phyloP scores from a whole-genome alignment of 1,140 invertebrate species.

The Macrotrachela quadricornifera region DNA sequence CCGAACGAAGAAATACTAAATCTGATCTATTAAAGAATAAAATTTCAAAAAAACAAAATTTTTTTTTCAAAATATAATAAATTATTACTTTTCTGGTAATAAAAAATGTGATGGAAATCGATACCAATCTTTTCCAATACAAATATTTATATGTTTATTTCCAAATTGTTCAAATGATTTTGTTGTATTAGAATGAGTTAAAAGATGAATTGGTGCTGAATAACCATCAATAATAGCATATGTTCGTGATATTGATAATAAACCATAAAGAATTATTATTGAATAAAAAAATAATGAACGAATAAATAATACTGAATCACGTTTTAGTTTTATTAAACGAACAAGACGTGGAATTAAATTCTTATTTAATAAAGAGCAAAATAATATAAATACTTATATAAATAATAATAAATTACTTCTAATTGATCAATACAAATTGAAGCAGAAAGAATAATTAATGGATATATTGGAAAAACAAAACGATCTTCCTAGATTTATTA shows the following conservation, averaged over 20 bases:
- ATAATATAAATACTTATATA: no score
- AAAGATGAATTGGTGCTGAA: constrained; percentile 4
- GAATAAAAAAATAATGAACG: no score
- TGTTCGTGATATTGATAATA: constrained; percentile 6
- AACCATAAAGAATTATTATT: neutral
- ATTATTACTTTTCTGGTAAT: constrained; percentile 63
- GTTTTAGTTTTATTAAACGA: no score
- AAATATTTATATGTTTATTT: constrained; percentile 24
- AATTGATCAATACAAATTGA: constrained; percentile 37
- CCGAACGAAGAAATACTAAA: constrained; percentile 65
- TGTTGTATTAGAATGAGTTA: neutral
- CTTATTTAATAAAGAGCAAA: no score
- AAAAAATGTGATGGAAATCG: constrained; percentile 85
- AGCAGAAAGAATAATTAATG: constrained; percentile 60
- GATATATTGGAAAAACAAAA: constrained; percentile 91
- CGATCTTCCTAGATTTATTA: constrained; percentile 43
- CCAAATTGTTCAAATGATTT: neutral
- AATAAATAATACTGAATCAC: no score
- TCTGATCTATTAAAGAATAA: constrained; percentile 65
- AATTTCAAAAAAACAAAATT: constrained; percentile 44
- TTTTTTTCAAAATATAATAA: constrained; percentile 56
- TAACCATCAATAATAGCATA: constrained; percentile 3
- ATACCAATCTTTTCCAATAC: constrained; percentile 94
- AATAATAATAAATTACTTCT: no score
- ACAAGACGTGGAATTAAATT: no score